A percentile compares a stretch with the other conserved stretches of the same genome.
Evolutionary conservation across 2,888 invertebrate species (phyloP).

Genomic region (Drosophila mimetica): DNA sequence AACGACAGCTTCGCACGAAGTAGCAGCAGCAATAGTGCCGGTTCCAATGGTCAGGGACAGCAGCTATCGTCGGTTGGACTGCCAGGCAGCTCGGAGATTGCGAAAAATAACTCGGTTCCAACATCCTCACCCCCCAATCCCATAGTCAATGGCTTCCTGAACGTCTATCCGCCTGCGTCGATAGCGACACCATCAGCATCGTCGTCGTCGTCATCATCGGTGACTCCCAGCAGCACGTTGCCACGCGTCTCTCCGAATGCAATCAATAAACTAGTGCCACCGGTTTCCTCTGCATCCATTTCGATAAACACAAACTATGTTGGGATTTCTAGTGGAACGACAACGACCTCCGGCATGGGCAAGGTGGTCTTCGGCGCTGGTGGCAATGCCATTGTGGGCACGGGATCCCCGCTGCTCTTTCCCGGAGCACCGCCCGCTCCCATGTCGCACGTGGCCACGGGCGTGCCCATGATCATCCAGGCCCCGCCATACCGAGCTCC

Average conservation of each 20-base stretch:
- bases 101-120: conserved; percentile 38
- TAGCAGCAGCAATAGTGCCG: conserved; percentile 2
- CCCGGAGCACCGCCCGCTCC: conserved; percentile 59
- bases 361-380: conserved; percentile 62
- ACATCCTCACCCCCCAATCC: conserved; percentile 25
- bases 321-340: conserved; percentile 29
- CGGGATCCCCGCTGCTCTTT: conserved; percentile 58
- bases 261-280: conserved; percentile 49
- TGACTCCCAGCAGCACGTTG: conserved; percentile 21
- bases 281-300: conserved; percentile 29
- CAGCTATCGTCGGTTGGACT: conserved; percentile 14
- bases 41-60: conserved; percentile 1
- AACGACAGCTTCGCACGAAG: conserved; percentile 37
- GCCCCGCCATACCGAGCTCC: conserved; percentile 82
- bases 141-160: conserved; percentile 60
- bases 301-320: conserved; percentile 40
- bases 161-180: conserved; percentile 50
- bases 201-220: conserved; percentile 22
- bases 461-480: conserved; percentile 81
- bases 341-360: conserved; percentile 27
- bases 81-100: conserved; percentile 34
- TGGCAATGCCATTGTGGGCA: conserved; percentile 32
- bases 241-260: conserved; percentile 52
- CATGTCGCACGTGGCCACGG: conserved; percentile 70
- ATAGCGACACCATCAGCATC: conserved; percentile 33